phyloP scores from a whole-genome alignment of 1,140 invertebrate species.

The silkworm (Bombyx mori) region ASM3026992v2 NC_085124.1:14416001-14416500 shows the following conservation, averaged over 20 bases:
- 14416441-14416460: constrained; percentile 77
- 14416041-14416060: constrained; percentile 54
- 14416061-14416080: constrained; percentile 42
- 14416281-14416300: constrained; percentile 56
- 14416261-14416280: constrained; percentile 66
- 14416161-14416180: constrained; percentile 63
- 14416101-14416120: constrained; percentile 46
- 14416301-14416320: constrained; percentile 48
- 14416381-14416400: constrained; percentile 82
- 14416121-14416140: constrained; percentile 72
- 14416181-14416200: constrained; percentile 63
- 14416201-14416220: constrained; percentile 66
- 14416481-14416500: constrained; percentile 75
- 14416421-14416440: constrained; percentile 83
- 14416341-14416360: constrained; percentile 85
- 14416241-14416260: constrained; percentile 68
- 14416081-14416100: constrained; percentile 29
- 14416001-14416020: constrained; percentile 31
- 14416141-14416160: constrained; percentile 71
- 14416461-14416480: constrained; percentile 77
- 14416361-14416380: constrained; percentile 83
- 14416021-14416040: constrained; percentile 27
- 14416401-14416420: constrained; percentile 79
- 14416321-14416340: constrained; percentile 74
- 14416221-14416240: constrained; percentile 54